Base-by-base conservation (phyloP, 2,113 vertebrate genomes). In the Corythornis madagascariensis region DNA sequence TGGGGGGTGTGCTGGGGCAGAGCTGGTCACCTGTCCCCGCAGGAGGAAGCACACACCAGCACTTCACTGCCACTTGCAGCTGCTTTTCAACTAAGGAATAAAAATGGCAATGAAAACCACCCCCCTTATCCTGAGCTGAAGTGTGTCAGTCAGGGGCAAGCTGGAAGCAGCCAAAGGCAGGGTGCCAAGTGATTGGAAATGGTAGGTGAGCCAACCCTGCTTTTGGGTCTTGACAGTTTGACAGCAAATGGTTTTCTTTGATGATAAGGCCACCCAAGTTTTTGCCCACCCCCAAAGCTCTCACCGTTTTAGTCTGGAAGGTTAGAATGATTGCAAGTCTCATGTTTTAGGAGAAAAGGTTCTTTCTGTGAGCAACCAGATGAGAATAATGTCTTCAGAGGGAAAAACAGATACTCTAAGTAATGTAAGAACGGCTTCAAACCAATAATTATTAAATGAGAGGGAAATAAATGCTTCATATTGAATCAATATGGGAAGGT, bases 61-160 rank as follows among this genome's bases (percentile, higher is more conserved):
- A 4, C 70, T 59, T 43, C 7, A 3, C 86, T 86, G 65, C 82
- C 55, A 76, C 60, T 40, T 57, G 28, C 52, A 17, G 59, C 83
- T 63, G 81, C 87, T 71, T 84, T 72, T 11, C 25, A 69, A 50
- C 35, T 11, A 3, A 33, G 64, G 57, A n/a, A 22, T 60, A 29
- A 55, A 93, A 86, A 29, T 9, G 8, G 13, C 33, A 33, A 16
- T 48, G 60, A 28, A 28, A 77, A 29, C 3, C 4, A 8, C 1
- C 43, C 7, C 16, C 56, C 8, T 74, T 26, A 14, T 20, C n/a
- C 60, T 31, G 12, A 50, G n/a, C 45, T 48, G 43, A 45, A 22
- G 4, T 0, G 9, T 31, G 53, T 22, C 5, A 21, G 12, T 0
- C 28, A 35, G 22, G 42, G 28, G 33, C 31, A 14, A 50, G 53